phyloP scores from a whole-genome alignment of 1,140 invertebrate species.

The Drosophila persimilis region DNA sequence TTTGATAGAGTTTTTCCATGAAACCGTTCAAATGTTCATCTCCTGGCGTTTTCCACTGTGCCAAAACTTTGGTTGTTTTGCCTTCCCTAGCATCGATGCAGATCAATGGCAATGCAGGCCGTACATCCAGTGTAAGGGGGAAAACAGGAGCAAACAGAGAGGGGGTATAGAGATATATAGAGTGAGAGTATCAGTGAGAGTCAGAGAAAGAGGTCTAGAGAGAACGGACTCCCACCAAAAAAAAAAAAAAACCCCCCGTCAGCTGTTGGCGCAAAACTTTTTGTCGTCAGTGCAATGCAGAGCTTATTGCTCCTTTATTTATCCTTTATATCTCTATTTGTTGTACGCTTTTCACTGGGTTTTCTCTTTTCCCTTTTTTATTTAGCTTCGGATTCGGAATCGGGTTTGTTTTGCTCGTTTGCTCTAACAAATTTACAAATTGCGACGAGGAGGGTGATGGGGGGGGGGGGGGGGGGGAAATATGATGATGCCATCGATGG shows the following conservation, averaged over 20 bases:
- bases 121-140: background rate
- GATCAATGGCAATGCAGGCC: constrained; percentile 58
- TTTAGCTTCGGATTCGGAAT: constrained; percentile 16
- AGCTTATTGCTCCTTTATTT: constrained; percentile 51
- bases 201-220: constrained; percentile 12
- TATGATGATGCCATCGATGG: constrained; percentile 49
- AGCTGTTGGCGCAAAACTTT: constrained; percentile 48
- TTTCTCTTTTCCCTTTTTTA: constrained; percentile 30
- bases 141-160: constrained; percentile 19
- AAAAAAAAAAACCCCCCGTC: constrained; percentile 8
- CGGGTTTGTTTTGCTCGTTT: constrained; percentile 31
- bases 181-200: background rate
- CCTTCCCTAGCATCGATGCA: constrained; percentile 62
- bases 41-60: constrained; percentile 16
- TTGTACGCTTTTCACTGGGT: constrained; percentile 5
- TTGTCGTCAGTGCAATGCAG: constrained; percentile 24
- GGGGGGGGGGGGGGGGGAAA: constrained; percentile 18
- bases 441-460: constrained; percentile 10
- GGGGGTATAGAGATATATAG: background rate
- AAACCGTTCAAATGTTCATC: background rate
- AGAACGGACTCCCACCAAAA: background rate
- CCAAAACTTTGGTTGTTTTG: constrained; percentile 22
- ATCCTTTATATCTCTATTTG: constrained; percentile 31
- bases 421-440: constrained; percentile 72
- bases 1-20: no score